Evolutionary conservation across 1,140 invertebrate species (phyloP).

Genomic region (Centruroides vittatus): DNA sequence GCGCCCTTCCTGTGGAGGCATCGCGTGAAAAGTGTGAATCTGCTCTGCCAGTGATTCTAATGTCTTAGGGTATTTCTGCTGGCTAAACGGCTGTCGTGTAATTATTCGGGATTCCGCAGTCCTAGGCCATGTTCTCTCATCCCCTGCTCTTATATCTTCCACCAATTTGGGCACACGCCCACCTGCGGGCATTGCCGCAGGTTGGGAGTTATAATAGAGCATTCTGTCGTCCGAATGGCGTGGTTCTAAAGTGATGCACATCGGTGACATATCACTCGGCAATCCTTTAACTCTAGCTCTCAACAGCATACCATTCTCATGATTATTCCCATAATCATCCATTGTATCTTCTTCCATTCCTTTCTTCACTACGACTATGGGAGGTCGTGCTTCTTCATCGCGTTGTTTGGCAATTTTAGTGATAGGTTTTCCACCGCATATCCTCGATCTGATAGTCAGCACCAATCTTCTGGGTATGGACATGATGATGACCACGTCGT

Average conservation of each 20-base stretch:
- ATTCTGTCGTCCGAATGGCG: not conserved
- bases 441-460: slow-evolving; percentile 63
- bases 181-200: not conserved
- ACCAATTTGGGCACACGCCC: not conserved
- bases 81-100: not conserved
- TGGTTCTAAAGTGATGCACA: not conserved
- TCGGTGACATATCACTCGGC: not conserved
- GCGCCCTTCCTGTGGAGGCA: not conserved
- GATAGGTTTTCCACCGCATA: slow-evolving; percentile 8
- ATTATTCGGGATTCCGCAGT: not conserved
- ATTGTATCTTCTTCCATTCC: slow-evolving; percentile 13
- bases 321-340: slow-evolving; percentile 8
- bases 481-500: slow-evolving; percentile 98
- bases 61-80: not conserved
- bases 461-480: slow-evolving; percentile 92
- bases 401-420: slow-evolving; percentile 1
- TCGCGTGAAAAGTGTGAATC: slow-evolving; percentile 12
- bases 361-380: slow-evolving; percentile 16
- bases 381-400: slow-evolving; percentile 11
- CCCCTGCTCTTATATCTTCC: not conserved
- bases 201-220: not conserved
- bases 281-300: slow-evolving; percentile 6
- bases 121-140: not conserved
- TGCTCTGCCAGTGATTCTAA: not conserved
- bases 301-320: slow-evolving; percentile 7